Base-by-base conservation (phyloP, 2,113 vertebrate species). In the Eretmodus cyanostictus region DNA sequence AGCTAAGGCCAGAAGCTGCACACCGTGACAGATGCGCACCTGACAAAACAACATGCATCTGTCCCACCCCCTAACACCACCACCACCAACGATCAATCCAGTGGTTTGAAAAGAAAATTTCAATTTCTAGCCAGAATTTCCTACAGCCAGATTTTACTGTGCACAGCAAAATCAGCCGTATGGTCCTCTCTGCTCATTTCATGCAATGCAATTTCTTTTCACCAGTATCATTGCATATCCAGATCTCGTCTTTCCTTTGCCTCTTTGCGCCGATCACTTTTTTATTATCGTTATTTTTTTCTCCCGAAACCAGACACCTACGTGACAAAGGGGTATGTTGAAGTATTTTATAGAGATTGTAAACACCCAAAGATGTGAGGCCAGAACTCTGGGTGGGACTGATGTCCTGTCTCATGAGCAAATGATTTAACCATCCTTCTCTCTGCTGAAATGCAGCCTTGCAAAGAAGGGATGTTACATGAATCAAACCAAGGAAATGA, bases 361-460 rank as follows among this genome's bases (percentile, higher is more conserved):
- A 78, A 78, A 78, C 27, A 78, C 47, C 73, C 73, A 78, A 85
- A 89, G 81, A 83, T 49, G 16, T 47, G 36, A 40, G 47, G 83
- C 86, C 89, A 90, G 83, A 61, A 76, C 36, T 85, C 78, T 87
- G 92, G 87, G 86, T 83, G 61, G 83, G 87, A 89, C 78, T 51
- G 53, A 89, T 84, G 83, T 59, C 57, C 85, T 81, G 88, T 89
- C 88, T 91, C 86, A 59, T 63, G 83, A 85, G 82, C 55, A 80
- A 91, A 90, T 86, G 82, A 90, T 92, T 93, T 85, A 90, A 91
- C 80, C 89, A 86, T 57, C 61, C 16, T 11, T 66, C 59, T 84
- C 34, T 81, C 40, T 47, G 85, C 61, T 86, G 38, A 68, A 19
- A 57, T 71, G 81, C 82, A 61, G 73, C 78, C 54, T 40, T 73